These are phyloP conservation scores for Abrostola tripartita DNA, from an alignment of 2,888 invertebrate species.

Conservation along the genomic window DNA sequence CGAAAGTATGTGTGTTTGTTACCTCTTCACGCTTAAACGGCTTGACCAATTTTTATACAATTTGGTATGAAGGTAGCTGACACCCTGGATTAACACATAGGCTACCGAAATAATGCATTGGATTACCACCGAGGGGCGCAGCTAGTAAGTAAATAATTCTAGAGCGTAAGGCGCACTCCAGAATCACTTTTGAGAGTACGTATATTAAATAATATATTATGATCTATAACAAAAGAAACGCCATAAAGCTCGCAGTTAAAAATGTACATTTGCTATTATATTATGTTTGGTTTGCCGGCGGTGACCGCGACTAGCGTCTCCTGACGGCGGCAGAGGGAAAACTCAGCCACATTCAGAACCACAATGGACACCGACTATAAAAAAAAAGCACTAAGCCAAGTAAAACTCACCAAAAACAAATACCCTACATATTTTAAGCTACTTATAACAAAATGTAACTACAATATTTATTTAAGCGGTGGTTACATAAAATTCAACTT, in stretches of 20 bases:
- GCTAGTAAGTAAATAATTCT: too few relatives aligned
- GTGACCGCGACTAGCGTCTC: conserved; percentile 46
- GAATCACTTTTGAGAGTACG: conserved; percentile 1
- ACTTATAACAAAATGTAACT: conserved; percentile 25
- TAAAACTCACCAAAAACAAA: conserved; percentile 30
- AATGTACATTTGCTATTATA: conserved; percentile 61
- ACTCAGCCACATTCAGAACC: conserved; percentile 23
- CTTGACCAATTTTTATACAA: too few relatives aligned
- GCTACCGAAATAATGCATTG: too few relatives aligned
- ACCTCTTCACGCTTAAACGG: too few relatives aligned
- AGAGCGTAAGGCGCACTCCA: background rate
- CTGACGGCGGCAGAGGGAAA: conserved; percentile 33
- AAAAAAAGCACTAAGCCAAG: conserved; percentile 44
- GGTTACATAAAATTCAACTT: conserved; percentile 39
- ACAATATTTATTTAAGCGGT: conserved; percentile 28
- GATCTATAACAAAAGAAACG: conserved; percentile 7
- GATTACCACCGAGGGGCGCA: too few relatives aligned
- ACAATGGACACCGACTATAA: conserved; percentile 26
- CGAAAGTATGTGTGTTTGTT: too few relatives aligned
- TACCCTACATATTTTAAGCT: conserved; percentile 27
- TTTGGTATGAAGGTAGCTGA: too few relatives aligned
- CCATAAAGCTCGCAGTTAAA: conserved; percentile 54
- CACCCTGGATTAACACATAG: too few relatives aligned
- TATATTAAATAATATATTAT: background rate
- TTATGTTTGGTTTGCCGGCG: conserved; percentile 60